Evolutionary conservation across 1,140 invertebrate species (phyloP).

Genomic region (Heliconius congener): DNA sequence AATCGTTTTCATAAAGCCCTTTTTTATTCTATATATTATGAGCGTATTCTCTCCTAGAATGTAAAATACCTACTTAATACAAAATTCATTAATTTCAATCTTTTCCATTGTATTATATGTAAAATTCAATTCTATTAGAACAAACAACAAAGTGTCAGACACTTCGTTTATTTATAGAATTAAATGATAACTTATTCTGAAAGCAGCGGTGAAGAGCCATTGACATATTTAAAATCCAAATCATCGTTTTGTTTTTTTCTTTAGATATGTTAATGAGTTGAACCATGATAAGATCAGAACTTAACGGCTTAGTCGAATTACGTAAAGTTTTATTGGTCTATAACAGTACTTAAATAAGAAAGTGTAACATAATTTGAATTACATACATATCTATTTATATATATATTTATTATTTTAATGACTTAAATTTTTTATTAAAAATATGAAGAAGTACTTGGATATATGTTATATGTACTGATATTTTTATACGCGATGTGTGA

Average conservation of each 20-base stretch:
- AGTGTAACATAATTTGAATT: neutral
- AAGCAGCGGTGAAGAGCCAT: neutral
- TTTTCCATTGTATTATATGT: no score
- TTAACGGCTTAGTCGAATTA: neutral
- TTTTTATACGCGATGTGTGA: no score
- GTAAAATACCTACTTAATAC: no score
- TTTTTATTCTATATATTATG: no score
- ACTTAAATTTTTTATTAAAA: neutral
- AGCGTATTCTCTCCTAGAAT: no score
- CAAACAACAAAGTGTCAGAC: no score
- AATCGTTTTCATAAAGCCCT: no score
- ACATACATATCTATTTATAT: neutral
- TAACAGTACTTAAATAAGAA: neutral
- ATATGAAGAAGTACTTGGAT: no score
- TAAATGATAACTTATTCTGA: neutral
- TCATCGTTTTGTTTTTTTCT: neutral
- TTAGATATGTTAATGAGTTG: neutral
- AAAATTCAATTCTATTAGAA: no score
- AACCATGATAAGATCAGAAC: neutral
- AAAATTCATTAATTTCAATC: no score
- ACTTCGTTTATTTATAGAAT: neutral
- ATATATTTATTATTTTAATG: neutral
- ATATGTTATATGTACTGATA: no score
- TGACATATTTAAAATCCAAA: neutral
- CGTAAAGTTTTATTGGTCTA: neutral